These are phyloP conservation scores for Invenusta paracnida DNA, from an alignment of 2,888 invertebrate genomes.

Conservation along the genomic window DNA sequence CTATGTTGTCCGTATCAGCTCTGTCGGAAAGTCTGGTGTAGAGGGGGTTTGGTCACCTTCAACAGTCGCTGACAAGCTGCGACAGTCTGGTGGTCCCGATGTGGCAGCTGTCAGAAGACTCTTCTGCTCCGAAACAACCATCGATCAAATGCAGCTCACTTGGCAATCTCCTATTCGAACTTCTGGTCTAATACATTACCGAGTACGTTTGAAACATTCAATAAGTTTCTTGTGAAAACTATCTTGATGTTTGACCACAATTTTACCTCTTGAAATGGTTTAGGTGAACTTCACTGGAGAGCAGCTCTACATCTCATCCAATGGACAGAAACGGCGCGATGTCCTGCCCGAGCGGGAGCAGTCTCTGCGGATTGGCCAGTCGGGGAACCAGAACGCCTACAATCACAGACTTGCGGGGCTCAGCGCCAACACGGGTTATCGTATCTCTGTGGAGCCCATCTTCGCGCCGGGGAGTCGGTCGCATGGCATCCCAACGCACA, in stretches of 20 bases:
- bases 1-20: background rate
- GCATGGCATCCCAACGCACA: background rate
- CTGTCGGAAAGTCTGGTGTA: background rate
- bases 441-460: background rate
- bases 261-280: no score
- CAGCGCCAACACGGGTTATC: background rate
- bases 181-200: background rate
- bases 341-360: background rate
- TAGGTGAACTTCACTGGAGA: background rate
- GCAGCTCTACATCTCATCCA: background rate
- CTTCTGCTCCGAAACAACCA: background rate
- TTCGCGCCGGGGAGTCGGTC: background rate
- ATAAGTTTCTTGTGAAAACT: no score
- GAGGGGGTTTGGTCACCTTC: background rate
- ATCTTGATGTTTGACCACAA: no score
- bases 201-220: background rate
- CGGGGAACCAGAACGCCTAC: background rate
- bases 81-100: background rate
- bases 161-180: background rate
- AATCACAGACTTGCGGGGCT: background rate
- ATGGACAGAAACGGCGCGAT: background rate
- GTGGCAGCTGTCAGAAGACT: background rate
- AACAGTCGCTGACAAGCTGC: background rate
- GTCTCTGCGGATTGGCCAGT: background rate
- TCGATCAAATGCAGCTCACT: background rate